These are phyloP conservation scores for Saturnia japonica DNA, from an alignment of 2,888 invertebrate species.

Conservation along the genomic window DNA sequence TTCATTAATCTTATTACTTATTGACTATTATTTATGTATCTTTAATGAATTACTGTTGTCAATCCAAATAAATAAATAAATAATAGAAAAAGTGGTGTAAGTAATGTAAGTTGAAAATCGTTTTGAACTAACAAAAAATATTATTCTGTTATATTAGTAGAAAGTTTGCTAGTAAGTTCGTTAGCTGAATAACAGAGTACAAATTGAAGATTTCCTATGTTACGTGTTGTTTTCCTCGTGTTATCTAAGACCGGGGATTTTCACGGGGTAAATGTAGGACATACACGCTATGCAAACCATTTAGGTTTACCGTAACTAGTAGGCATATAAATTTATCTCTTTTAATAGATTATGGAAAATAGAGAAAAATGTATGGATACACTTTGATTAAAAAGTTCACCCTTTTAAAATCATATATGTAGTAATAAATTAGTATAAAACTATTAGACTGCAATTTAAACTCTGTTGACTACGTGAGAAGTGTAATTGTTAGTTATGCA, in stretches of 20 bases:
- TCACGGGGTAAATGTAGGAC: constrained; percentile 40
- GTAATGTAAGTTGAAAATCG: background rate
- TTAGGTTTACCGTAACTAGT: background rate
- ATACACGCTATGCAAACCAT: constrained; percentile 43
- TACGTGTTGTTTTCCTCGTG: constrained; percentile 24
- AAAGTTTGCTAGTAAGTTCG: constrained; percentile 28
- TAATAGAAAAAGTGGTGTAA: background rate
- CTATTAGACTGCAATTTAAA: background rate
- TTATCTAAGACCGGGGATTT: constrained; percentile 40
- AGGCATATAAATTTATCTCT: background rate
- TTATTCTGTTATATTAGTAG: background rate
- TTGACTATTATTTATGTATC: no score
- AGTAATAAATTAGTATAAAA: no score
- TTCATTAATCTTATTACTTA: no score
- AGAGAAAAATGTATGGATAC: background rate
- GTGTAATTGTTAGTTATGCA: background rate
- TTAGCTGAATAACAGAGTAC: constrained; percentile 33
- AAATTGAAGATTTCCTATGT: constrained; percentile 38
- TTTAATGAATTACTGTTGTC: no score
- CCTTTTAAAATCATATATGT: no score
- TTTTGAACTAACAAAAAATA: background rate
- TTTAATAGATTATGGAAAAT: background rate
- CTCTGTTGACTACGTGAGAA: background rate
- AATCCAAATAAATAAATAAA: background rate
- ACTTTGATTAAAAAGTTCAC: background rate